phyloP scores from a whole-genome alignment of 2,797 vertebrate genomes.

The Pseudochaenichthys georgianus region DNA sequence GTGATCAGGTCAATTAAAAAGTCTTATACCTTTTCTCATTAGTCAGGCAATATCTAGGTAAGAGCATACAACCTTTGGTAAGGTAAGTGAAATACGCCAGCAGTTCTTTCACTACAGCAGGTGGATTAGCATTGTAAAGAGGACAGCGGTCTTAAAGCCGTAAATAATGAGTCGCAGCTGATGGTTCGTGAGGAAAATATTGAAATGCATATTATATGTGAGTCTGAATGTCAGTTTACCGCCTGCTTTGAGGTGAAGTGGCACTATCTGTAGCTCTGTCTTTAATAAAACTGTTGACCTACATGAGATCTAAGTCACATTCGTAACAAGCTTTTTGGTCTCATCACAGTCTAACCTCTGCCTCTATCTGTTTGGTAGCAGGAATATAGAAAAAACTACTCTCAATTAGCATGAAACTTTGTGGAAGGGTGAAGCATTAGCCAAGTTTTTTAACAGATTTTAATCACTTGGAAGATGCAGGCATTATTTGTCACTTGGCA shows the following conservation, averaged over 20 bases:
- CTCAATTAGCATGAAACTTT: too few species aligned
- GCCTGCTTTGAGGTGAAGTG: not conserved
- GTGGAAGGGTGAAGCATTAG: too few species aligned
- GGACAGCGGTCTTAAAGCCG: not conserved
- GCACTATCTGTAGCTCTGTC: not conserved
- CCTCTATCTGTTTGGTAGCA: too few species aligned
- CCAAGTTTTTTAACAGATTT: too few species aligned
- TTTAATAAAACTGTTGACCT: not conserved
- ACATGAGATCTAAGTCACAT: not conserved
- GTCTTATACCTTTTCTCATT: conserved; percentile 2
- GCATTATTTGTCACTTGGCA: too few species aligned
- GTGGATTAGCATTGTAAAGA: not conserved
- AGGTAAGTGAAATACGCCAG: not conserved
- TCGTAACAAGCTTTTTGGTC: not conserved
- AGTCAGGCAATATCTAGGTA: not conserved
- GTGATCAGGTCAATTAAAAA: conserved; percentile 45
- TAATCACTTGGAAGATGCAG: too few species aligned
- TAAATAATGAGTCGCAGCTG: conserved; percentile 11
- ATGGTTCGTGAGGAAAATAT: not conserved
- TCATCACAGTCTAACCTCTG: too few species aligned
- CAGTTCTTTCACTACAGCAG: not conserved
- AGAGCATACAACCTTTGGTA: not conserved
- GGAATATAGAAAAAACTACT: too few species aligned
- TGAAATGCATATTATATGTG: not conserved
- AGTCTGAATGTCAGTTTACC: not conserved